phyloP scores from a whole-genome alignment of 2,113 vertebrate genomes.

The Panthera uncia region DNA sequence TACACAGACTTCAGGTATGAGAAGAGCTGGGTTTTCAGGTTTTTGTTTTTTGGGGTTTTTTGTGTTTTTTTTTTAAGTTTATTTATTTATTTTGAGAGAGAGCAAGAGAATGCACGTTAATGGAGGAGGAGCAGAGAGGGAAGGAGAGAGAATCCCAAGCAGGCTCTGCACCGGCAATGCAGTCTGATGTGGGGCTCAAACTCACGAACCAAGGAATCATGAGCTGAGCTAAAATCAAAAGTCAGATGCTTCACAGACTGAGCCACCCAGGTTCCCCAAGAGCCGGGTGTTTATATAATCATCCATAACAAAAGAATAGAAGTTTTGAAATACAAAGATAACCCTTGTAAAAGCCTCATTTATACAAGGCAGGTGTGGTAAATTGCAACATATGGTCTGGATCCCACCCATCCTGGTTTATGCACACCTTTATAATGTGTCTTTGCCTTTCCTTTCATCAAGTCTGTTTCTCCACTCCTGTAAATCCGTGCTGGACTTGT shows the following conservation, averaged over 20 bases:
- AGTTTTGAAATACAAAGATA: background rate
- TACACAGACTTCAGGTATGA: background rate
- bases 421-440: background rate
- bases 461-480: background rate
- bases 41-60: too few species aligned
- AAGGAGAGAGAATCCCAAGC: too few species aligned
- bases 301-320: background rate
- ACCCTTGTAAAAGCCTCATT: background rate
- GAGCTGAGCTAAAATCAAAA: too few species aligned
- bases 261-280: too few species aligned
- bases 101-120: too few species aligned
- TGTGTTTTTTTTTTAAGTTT: too few species aligned
- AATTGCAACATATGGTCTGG: background rate
- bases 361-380: background rate
- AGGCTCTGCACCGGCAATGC: too few species aligned
- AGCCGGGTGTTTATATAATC: background rate
- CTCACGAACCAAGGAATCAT: too few species aligned
- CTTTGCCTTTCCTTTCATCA: background rate
- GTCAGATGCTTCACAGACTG: too few species aligned
- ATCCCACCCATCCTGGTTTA: background rate
- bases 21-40: background rate
- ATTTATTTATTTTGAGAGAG: too few species aligned
- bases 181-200: too few species aligned
- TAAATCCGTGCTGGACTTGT: background rate
- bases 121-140: too few species aligned